phyloP scores from a whole-genome alignment of 1,140 invertebrate species.

The Whitmania pigra region DNA sequence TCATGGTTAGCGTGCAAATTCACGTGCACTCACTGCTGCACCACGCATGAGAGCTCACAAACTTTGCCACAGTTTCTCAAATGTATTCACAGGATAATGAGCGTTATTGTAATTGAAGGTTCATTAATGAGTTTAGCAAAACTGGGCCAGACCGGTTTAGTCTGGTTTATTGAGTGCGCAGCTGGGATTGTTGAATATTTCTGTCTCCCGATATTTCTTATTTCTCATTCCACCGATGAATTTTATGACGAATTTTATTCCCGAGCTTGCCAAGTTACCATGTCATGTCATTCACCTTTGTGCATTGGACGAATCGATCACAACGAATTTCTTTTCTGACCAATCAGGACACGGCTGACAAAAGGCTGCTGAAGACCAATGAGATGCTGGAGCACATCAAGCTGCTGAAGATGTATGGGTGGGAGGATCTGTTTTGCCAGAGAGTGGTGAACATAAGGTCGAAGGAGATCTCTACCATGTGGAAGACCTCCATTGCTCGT shows the following conservation, averaged over 20 bases:
- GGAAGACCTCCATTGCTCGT: constrained; percentile 61
- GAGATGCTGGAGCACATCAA: constrained; percentile 69
- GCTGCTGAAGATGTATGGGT: constrained; percentile 66
- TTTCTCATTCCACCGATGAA: too few relatives aligned
- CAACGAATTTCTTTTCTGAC: too few relatives aligned
- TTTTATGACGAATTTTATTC: too few relatives aligned
- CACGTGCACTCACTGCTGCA: too few relatives aligned
- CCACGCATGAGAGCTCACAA: background rate
- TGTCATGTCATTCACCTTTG: too few relatives aligned
- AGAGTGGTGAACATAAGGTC: constrained; percentile 54
- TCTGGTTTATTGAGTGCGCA: too few relatives aligned
- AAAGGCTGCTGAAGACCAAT: constrained; percentile 59
- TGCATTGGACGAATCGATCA: too few relatives aligned
- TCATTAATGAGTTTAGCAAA: too few relatives aligned
- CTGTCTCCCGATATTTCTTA: too few relatives aligned
- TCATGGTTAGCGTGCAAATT: constrained; percentile 47
- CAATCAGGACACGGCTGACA: constrained; percentile 45
- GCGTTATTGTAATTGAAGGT: background rate
- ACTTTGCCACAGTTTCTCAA: background rate
- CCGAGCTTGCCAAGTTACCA: too few relatives aligned
- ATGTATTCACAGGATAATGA: background rate
- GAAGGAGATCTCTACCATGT: constrained; percentile 58
- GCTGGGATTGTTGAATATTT: too few relatives aligned
- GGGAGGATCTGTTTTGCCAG: constrained; percentile 61
- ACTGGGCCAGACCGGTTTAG: too few relatives aligned